phyloP scores from a whole-genome alignment of 2,113 vertebrate genomes.

The Crotophaga sulcirostris region DNA sequence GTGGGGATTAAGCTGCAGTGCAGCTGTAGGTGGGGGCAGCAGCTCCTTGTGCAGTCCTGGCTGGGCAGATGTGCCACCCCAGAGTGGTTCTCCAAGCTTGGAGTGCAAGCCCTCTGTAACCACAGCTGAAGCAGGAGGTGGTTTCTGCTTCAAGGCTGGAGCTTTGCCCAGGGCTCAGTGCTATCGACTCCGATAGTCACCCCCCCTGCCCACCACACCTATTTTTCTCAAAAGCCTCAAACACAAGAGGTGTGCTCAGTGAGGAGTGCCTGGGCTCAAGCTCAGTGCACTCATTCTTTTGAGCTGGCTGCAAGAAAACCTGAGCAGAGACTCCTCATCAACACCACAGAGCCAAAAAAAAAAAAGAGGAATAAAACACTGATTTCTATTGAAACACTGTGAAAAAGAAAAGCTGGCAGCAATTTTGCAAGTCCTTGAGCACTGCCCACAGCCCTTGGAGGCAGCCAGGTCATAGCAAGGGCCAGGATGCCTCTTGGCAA shows the following conservation, averaged over 20 bases:
- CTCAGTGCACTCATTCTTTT: rapidly evolving
- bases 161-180: not conserved
- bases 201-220: not conserved
- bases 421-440: not conserved
- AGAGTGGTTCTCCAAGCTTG: not conserved
- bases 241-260: not conserved
- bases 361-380: not conserved
- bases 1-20: not conserved
- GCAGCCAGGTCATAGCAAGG: not conserved
- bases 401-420: not conserved
- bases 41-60: rapidly evolving
- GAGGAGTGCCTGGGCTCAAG: not conserved
- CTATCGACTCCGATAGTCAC: not conserved
- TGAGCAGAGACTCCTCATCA: not conserved
- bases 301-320: not conserved
- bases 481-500: not conserved
- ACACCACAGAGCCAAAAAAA: not conserved
- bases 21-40: not conserved
- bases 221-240: not conserved
- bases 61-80: not conserved
- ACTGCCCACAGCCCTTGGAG: not conserved
- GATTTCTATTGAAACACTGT: not conserved
- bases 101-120: not conserved
- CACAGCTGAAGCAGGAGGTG: rapidly evolving
- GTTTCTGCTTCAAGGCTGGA: not conserved